Percentiles rank a stretch among this genome's conserved stretches.
phyloP scores from a whole-genome alignment of 2,888 invertebrate species.

The Drosophila sordidula region DNA sequence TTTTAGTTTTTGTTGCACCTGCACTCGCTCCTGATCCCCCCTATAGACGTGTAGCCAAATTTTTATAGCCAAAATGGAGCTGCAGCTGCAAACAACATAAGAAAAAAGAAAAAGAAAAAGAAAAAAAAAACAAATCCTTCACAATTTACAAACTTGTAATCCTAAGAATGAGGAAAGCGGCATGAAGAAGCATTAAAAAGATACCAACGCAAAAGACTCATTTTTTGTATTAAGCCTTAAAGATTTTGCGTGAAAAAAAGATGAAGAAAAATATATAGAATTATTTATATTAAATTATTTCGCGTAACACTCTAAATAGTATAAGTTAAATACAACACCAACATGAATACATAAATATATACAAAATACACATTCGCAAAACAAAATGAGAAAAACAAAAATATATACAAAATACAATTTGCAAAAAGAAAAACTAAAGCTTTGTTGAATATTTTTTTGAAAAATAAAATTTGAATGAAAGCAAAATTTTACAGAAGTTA shows the following conservation, averaged over 20 bases:
- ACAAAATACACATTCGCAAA: constrained; percentile 35
- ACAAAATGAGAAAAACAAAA: constrained; percentile 2
- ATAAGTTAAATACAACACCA: constrained; percentile 39
- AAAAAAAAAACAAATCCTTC: constrained; percentile 9
- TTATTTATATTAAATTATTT: constrained; percentile 63
- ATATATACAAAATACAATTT: constrained; percentile 36
- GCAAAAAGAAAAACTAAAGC: constrained; percentile 38
- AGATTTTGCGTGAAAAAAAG: constrained; percentile 34
- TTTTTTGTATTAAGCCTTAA: constrained; percentile 60
- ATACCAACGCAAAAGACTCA: constrained; percentile 53
- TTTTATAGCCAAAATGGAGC: constrained; percentile 33
- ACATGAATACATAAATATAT: constrained; percentile 32
- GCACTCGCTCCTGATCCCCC: constrained; percentile 2
- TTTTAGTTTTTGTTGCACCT: constrained; percentile 37
- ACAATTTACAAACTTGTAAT: constrained; percentile 12
- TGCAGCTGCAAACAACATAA: constrained; percentile 2
- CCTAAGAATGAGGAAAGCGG: neutral
- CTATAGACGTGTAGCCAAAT: constrained; percentile 39
- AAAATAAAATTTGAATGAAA: constrained; percentile 58
- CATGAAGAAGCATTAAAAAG: neutral
- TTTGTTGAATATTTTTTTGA: constrained; percentile 73
- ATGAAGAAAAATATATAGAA: constrained; percentile 42
- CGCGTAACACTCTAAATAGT: constrained; percentile 33
- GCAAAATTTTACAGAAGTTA: constrained; percentile 1
- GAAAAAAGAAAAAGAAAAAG: neutral